Conservation (phyloP, 35 echinoderm and acorn worm genomes). For the Hemicentrotus pulcherrimus region DNA sequence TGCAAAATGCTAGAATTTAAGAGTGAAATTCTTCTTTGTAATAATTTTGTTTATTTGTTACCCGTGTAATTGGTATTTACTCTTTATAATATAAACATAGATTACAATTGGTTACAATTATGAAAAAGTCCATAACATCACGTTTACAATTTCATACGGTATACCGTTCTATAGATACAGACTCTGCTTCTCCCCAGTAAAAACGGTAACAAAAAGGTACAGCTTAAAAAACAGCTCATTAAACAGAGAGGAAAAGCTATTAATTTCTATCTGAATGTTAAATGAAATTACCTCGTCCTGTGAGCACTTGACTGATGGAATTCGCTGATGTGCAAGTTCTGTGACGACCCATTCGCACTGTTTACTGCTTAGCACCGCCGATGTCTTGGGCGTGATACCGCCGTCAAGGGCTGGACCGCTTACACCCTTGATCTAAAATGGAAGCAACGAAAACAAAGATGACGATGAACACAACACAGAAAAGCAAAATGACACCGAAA, state of each 20-base stretch:
- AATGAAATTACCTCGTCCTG: slow-evolving; percentile 15
- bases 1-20: too few species aligned
- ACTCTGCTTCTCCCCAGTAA: too few species aligned
- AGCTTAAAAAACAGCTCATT: too few species aligned
- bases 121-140: too few species aligned
- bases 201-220: too few species aligned
- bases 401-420: slow-evolving; percentile 8
- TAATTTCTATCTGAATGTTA: background rate
- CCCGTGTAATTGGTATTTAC: too few species aligned
- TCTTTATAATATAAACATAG: too few species aligned
- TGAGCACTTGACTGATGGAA: background rate
- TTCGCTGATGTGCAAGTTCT: slow-evolving; percentile 15
- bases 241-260: background rate
- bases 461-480: background rate
- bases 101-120: too few species aligned
- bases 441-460: background rate
- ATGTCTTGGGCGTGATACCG: background rate
- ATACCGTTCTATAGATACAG: too few species aligned
- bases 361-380: slow-evolving; percentile 17
- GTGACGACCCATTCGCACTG: slow-evolving; percentile 29
- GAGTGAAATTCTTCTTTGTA: too few species aligned
- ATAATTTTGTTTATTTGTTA: too few species aligned
- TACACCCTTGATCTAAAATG: slow-evolving; percentile 25
- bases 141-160: too few species aligned
- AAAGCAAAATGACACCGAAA: background rate